Evolutionary conservation across 2,113 vertebrate genomes (phyloP).

Genomic region (Varanus komodoensis): DNA sequence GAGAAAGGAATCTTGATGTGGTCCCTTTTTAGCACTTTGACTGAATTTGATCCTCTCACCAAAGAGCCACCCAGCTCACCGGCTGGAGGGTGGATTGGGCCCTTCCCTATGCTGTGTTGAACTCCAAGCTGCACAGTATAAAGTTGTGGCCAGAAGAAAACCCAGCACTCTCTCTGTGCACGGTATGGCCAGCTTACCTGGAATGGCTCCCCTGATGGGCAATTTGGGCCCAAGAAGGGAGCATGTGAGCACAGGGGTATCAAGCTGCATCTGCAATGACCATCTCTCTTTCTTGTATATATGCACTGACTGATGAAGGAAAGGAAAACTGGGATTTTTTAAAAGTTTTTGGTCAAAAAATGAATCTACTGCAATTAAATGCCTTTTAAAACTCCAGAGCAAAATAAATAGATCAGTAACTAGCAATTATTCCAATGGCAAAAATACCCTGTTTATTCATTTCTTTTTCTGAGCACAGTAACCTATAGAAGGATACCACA

Average conservation of each 20-base stretch:
- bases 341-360: slow-evolving; percentile 45
- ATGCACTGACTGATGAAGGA: too few species aligned
- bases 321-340: background rate
- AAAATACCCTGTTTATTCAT: slow-evolving; percentile 56
- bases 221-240: background rate
- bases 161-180: too few species aligned
- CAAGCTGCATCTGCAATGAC: background rate
- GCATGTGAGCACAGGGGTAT: background rate
- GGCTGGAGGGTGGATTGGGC: too few species aligned
- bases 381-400: background rate
- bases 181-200: too few species aligned
- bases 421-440: slow-evolving; percentile 68
- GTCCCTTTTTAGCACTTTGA: too few species aligned
- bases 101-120: too few species aligned
- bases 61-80: too few species aligned
- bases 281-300: background rate
- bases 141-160: too few species aligned
- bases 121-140: too few species aligned
- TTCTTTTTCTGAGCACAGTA: slow-evolving; percentile 43
- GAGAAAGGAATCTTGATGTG: too few species aligned
- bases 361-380: slow-evolving; percentile 50
- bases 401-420: slow-evolving; percentile 54
- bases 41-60: too few species aligned
- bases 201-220: too few species aligned
- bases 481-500: slow-evolving; percentile 46